These are phyloP conservation scores for Platypus cylindrus DNA, from an alignment of 2,888 invertebrate genomes.

Conservation along the genomic window DNA sequence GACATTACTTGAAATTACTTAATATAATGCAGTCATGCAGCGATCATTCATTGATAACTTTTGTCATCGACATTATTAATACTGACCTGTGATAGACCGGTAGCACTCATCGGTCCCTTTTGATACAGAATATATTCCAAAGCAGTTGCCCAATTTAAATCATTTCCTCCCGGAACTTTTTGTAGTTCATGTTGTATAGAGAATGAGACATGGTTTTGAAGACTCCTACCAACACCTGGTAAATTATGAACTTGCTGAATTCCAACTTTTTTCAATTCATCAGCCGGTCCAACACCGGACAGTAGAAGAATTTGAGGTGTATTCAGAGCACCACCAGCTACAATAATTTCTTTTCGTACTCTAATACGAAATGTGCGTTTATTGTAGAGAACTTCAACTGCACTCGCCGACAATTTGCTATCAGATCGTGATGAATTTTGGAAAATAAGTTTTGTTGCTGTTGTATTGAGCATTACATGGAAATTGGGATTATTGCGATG, in stretches of 20 bases:
- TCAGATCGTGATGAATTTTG: slow-evolving; percentile 32
- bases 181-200: slow-evolving; percentile 42
- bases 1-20: background rate
- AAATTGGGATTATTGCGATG: slow-evolving; percentile 45
- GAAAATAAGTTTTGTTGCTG: slow-evolving; percentile 41
- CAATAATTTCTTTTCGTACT: slow-evolving; percentile 44
- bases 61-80: too few relatives aligned
- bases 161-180: slow-evolving; percentile 39
- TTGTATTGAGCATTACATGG: slow-evolving; percentile 48
- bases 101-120: slow-evolving; percentile 49
- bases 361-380: slow-evolving; percentile 36
- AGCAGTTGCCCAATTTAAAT: slow-evolving; percentile 49
- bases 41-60: too few relatives aligned
- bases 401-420: slow-evolving; percentile 39
- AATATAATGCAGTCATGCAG: too few relatives aligned
- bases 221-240: slow-evolving; percentile 56
- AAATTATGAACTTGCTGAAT: slow-evolving; percentile 48
- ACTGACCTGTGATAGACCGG: slow-evolving; percentile 30
- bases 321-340: slow-evolving; percentile 52
- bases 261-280: slow-evolving; percentile 44
- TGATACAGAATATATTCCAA: slow-evolving; percentile 47
- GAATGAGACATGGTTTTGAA: slow-evolving; percentile 57
- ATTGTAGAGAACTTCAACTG: slow-evolving; percentile 47
- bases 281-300: slow-evolving; percentile 54
- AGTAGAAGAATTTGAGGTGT: slow-evolving; percentile 53